Evolutionary conservation across 2,888 invertebrate species (phyloP).

Genomic region (Torymus tubicola): DNA sequence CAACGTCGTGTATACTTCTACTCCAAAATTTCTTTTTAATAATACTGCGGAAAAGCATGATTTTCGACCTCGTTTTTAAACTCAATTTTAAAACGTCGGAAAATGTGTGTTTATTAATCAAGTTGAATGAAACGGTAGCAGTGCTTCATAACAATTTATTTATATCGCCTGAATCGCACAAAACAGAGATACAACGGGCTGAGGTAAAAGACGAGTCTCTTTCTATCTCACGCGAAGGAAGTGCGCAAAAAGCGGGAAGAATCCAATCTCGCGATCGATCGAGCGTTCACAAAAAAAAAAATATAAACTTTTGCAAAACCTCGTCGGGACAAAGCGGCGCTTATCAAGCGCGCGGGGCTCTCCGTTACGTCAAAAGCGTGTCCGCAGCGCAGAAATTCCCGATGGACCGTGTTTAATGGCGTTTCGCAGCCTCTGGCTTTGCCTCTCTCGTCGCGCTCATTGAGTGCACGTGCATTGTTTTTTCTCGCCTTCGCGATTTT

Average conservation of each 20-base stretch:
- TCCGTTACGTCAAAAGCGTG: slow-evolving; percentile 16
- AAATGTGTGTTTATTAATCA: too few species aligned
- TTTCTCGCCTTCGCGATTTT: slow-evolving; percentile 1
- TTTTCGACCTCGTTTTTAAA: too few species aligned
- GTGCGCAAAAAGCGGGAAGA: not conserved
- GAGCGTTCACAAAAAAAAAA: not conserved
- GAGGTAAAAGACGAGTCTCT: too few species aligned
- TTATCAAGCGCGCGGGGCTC: not conserved
- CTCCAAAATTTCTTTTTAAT: too few species aligned
- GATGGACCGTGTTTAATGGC: slow-evolving; percentile 27
- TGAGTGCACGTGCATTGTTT: slow-evolving; percentile 5
- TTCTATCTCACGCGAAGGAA: too few species aligned
- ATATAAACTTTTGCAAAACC: slow-evolving; percentile 9
- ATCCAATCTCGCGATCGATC: slow-evolving; percentile 15
- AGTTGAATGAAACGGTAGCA: not conserved
- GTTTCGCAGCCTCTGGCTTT: slow-evolving; percentile 10
- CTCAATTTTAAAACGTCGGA: too few species aligned
- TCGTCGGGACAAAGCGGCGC: not conserved
- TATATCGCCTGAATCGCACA: too few species aligned
- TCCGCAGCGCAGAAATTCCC: not conserved
- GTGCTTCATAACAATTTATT: not conserved
- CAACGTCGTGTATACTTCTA: too few species aligned
- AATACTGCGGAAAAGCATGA: too few species aligned
- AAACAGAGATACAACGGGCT: too few species aligned
- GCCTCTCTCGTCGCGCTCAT: slow-evolving; percentile 2